Base-by-base conservation (phyloP, 1,140 invertebrate species). In the Drosophila repleta region DNA sequence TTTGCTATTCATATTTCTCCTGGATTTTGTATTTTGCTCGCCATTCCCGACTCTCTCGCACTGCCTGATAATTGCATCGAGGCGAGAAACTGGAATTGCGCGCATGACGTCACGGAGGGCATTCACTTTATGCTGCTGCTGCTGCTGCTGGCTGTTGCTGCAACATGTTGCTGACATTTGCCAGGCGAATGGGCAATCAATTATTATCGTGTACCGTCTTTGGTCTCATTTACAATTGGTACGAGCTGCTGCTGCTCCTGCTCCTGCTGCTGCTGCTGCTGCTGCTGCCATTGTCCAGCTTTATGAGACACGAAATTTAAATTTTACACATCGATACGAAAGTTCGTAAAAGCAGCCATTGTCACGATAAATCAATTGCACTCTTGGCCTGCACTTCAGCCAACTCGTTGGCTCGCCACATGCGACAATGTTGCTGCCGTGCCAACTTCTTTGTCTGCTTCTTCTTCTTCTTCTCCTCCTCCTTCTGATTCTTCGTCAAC, bases 331-430 rank as follows among this genome's bases (percentile, higher is more conserved):
- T 85, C 78, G 82, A 82, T 78, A 78, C 77, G 63, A 58, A 35
- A 57, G 64, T 57, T 63, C 82, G 72, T 67, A 74, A 64, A 35
- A 74, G 69, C 73, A 64, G 75, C 78, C 78, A 82, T 82, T 90
- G 82, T 90, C 87, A 90, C 87, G 87, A 90, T 90, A 90, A 90
- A 90, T 90, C 87, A 90, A 90, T 90, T 90, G 87, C 82, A 72
- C 87, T 87, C 68, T 74, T 73, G 74, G 65, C 70, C 87, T 67
- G 73, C 49, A 20, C 39, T 62, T 52, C 48, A 41, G 69, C 48
- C 41, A 48, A 60, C 60, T 37, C 49, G 48, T 29, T 55, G 43
- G 52, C 37, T 29, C 29, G 29, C 29, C 29, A 6, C 29, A 29
- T 29, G 53, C 37, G 24, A 20, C 53, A 21, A 52, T 20, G 39